phyloP scores from a whole-genome alignment of 1,140 invertebrate species.

The Megathymus violae region DNA sequence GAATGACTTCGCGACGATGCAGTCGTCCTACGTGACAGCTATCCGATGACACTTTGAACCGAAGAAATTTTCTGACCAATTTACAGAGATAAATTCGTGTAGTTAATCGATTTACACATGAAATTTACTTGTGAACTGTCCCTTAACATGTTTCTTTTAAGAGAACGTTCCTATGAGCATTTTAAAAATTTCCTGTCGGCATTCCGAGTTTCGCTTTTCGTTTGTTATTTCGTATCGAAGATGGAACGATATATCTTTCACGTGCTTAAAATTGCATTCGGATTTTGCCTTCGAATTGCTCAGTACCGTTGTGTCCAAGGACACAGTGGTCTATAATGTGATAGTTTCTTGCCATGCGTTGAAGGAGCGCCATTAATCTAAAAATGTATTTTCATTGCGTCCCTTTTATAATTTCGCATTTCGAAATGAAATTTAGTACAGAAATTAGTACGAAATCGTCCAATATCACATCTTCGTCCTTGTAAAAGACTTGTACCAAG shows the following conservation, averaged over 20 bases:
- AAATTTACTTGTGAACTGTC: slow-evolving; percentile 3
- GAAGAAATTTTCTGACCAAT: slow-evolving; percentile 23
- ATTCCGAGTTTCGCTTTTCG: slow-evolving; percentile 13
- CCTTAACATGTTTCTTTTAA: slow-evolving; percentile 1
- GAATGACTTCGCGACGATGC: slow-evolving; percentile 24
- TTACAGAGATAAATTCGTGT: slow-evolving; percentile 25
- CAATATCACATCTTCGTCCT: slow-evolving; percentile 81
- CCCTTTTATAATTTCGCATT: slow-evolving; percentile 44
- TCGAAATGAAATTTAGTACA: slow-evolving; percentile 49
- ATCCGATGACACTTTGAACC: slow-evolving; percentile 5
- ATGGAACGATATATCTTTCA: slow-evolving; percentile 15
- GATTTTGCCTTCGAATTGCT: slow-evolving; percentile 49
- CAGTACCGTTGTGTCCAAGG: slow-evolving; percentile 51
- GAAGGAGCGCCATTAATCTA: slow-evolving; percentile 38
- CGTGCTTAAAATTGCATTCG: slow-evolving; percentile 39
- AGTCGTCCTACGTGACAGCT: slow-evolving; percentile 24
- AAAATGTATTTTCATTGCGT: slow-evolving; percentile 48
- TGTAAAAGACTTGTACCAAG: slow-evolving; percentile 80
- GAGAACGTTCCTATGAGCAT: slow-evolving; percentile 50
- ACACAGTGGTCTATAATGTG: slow-evolving; percentile 65
- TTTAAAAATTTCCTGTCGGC: slow-evolving; percentile 30
- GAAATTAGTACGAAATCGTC: slow-evolving; percentile 71
- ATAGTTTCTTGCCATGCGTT: slow-evolving; percentile 76
- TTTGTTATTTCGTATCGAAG: too few relatives aligned
- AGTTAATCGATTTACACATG: slow-evolving; percentile 12